These are phyloP conservation scores for Acholoe squamosa DNA, from an alignment of 2,888 invertebrate genomes.

Conservation along the genomic window DNA sequence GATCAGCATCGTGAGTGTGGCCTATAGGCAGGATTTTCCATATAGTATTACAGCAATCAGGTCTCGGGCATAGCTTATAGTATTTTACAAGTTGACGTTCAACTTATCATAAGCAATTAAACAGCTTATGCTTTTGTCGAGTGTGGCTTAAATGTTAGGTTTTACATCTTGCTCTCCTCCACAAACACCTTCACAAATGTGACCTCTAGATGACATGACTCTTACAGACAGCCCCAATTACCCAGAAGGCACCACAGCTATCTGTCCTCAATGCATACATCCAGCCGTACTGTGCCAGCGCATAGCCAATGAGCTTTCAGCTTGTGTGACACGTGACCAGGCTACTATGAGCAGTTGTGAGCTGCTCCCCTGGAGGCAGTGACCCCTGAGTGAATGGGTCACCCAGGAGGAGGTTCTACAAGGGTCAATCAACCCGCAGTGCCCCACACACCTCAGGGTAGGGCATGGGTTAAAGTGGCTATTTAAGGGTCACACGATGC, in stretches of 20 bases:
- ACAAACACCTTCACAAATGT: too few relatives aligned
- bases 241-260: background rate
- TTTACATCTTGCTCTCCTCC: too few relatives aligned
- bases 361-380: background rate
- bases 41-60: too few relatives aligned
- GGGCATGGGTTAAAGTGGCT: background rate
- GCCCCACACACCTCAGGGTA: background rate
- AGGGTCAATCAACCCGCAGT: background rate
- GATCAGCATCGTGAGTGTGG: too few relatives aligned
- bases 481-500: background rate
- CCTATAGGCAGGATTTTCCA: too few relatives aligned
- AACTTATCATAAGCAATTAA: too few relatives aligned
- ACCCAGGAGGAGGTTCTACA: background rate
- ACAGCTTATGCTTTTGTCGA: too few relatives aligned
- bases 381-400: background rate
- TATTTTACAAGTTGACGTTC: too few relatives aligned
- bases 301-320: background rate
- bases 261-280: background rate
- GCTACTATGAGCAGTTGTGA: background rate
- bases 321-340: background rate
- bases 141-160: too few relatives aligned
- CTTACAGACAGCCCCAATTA: too few relatives aligned
- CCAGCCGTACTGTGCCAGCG: background rate
- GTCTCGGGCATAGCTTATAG: too few relatives aligned
- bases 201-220: too few relatives aligned